Evolutionary conservation across 2,888 invertebrate genomes (phyloP), one percentile per base, ranked within the genome.

Genomic region (Polylopha cassiicola): DNA sequence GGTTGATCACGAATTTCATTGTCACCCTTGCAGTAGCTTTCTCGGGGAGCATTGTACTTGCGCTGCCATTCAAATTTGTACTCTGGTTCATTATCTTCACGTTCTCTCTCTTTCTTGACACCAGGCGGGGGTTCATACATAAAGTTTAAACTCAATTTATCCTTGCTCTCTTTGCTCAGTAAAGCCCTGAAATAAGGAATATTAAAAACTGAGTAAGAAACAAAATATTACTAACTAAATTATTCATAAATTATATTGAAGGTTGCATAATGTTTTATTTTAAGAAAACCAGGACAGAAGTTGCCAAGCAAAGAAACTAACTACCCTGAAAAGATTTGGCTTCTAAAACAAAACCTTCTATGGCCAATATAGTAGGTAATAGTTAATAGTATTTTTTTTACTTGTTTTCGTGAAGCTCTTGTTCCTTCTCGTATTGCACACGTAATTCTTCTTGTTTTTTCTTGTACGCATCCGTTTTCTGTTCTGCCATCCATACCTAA

Each of bases 51-150:
- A 86, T 99, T 99, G 64, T 97, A 99, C 73, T 99, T 99, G 27
- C 99, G 88, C 77, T 99, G 99, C 99, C 99, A 99, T 70, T 99
- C 99, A 85, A 99, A 99, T 78, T 99, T 99, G 63, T 95, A 98
- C 61, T 99, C 98, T 1, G 95, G 95, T 67, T 98, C 98, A 67
- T 95, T 94, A 58, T 95, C 95, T 69, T 96, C 95, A 47, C 94
- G 91, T 73, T 96, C 95, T 33, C 95, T 87, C 71, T 95, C 95
- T 61, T 96, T 95, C 53, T 95, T 95, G 1, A 96, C 94, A 28
- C 99, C 99, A 10, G 99, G 98, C 17, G 99, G 99, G 6, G 99
- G 98, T 73, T 99, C 99, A 72, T 99, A 99, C 97, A 99, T 97
- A 66, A 99, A 99, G 76, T 97, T 98, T 1, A 99, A 91, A 58